These are phyloP conservation scores for Oncorhynchus keta DNA, from an alignment of 2,113 vertebrate genomes.

Conservation along the genomic window DNA sequence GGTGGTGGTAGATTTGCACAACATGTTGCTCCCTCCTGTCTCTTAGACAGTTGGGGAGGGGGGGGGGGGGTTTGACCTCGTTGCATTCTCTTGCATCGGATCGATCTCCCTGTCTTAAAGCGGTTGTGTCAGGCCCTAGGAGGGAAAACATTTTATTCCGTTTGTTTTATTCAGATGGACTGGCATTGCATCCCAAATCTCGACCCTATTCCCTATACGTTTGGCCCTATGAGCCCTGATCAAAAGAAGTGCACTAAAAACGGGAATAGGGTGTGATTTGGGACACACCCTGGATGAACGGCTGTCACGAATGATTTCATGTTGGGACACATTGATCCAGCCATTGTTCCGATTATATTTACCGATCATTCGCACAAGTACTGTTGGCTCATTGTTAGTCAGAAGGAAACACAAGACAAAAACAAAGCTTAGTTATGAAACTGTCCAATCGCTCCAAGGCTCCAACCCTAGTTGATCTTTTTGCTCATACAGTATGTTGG, in stretches of 20 bases:
- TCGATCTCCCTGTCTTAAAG: background rate
- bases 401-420: background rate
- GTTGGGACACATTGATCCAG: constrained; percentile 29
- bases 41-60: constrained; percentile 5
- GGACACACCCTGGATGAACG: background rate
- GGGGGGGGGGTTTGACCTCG: background rate
- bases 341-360: constrained; percentile 35
- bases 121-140: constrained; percentile 3
- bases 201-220: background rate
- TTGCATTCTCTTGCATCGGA: background rate
- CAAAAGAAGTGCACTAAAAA: no score
- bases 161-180: constrained; percentile 33
- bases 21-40: background rate
- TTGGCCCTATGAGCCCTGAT: background rate
- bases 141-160: constrained; percentile 4
- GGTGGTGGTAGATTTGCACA: constrained; percentile 16
- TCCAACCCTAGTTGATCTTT: no score
- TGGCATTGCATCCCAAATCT: background rate
- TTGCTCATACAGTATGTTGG: no score
- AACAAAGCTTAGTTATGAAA: background rate
- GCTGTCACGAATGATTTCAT: no score
- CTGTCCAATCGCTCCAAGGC: no score
- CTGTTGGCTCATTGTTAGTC: constrained; percentile 14
- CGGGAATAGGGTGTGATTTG: background rate
- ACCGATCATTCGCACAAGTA: constrained; percentile 31